phyloP scores from a whole-genome alignment of 2,113 vertebrate species.

The Telmatochromis sp. region DNA sequence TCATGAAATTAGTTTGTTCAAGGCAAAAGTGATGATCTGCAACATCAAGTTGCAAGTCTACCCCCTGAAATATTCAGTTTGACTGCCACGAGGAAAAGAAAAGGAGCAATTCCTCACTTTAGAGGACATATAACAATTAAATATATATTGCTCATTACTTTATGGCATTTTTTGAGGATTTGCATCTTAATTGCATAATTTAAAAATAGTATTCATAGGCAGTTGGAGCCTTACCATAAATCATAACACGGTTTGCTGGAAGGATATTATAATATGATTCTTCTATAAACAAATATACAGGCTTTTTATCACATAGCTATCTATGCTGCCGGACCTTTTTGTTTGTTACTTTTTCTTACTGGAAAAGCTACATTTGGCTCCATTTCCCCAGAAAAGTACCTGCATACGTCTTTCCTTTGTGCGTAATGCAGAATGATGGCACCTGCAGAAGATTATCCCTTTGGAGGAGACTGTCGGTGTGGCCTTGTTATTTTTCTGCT shows the following conservation, averaged over 20 bases:
- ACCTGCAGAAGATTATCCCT: conserved; percentile 26
- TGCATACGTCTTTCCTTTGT: conserved; percentile 5
- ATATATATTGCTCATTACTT: neutral
- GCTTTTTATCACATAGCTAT: neutral
- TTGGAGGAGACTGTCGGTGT: neutral
- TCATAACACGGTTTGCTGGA: neutral
- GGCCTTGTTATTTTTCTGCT: conserved; percentile 12
- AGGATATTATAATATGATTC: neutral
- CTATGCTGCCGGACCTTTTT: neutral
- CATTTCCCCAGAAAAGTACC: conserved; percentile 21
- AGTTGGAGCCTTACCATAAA: neutral
- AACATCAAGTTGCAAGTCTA: neutral
- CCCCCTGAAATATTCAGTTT: neutral
- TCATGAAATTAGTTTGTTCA: neutral
- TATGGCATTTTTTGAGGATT: neutral
- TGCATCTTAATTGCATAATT: neutral
- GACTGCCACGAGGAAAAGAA: neutral
- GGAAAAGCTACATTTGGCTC: conserved; percentile 36
- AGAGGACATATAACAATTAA: neutral
- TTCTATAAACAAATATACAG: neutral
- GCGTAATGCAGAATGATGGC: conserved; percentile 26
- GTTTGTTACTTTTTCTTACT: conserved; percentile 10
- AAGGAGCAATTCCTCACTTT: neutral
- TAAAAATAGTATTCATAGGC: neutral
- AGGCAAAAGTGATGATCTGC: neutral